These are phyloP conservation scores for Pseudorectes ferrugineus DNA, from an alignment of 2,113 vertebrate species.

Conservation along the genomic window DNA sequence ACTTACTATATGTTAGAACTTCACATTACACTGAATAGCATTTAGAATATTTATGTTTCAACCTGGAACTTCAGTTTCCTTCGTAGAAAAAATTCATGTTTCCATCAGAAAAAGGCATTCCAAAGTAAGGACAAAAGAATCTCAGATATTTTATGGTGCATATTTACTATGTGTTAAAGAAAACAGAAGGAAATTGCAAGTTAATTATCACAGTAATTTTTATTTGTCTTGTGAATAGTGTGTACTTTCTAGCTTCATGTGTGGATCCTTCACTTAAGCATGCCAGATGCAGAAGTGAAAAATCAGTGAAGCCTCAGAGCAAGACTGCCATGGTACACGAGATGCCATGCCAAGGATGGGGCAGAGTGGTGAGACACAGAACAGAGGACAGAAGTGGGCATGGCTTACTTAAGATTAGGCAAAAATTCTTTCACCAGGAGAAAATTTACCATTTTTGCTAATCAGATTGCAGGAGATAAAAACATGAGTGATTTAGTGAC, in stretches of 20 bases:
- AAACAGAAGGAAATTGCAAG: background rate
- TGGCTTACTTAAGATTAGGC: background rate
- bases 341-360: background rate
- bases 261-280: background rate
- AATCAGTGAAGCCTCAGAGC: background rate
- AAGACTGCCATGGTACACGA: background rate
- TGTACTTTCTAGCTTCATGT: background rate
- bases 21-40: background rate
- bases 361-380: background rate
- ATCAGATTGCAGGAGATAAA: background rate
- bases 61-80: background rate
- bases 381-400: background rate
- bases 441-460: background rate
- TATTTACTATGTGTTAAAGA: background rate
- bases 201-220: background rate
- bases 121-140: background rate
- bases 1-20: background rate
- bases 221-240: background rate
- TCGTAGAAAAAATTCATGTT: background rate
- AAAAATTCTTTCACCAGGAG: background rate
- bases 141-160: fast-evolving
- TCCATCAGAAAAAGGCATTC: background rate
- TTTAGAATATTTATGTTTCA: background rate
- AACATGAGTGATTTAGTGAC: background rate
- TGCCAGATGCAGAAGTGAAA: background rate